phyloP scores from a whole-genome alignment of 2,797 vertebrate species.

The Tadarida brasiliensis region DNA sequence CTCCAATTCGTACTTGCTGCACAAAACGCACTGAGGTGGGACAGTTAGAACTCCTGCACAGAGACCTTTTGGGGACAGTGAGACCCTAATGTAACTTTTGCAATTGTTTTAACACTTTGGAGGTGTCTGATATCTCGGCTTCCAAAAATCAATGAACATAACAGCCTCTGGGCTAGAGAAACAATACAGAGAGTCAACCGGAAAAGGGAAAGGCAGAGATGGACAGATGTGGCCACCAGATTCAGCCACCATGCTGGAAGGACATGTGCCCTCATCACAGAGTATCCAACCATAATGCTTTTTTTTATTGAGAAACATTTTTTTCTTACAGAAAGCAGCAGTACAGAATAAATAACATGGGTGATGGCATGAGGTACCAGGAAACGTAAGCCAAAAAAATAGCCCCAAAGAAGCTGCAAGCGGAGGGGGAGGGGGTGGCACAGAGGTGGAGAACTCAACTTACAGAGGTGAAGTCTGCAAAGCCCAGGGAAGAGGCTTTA shows the following conservation, averaged over 20 bases:
- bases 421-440: slow-evolving; percentile 79
- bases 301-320: slow-evolving; percentile 82
- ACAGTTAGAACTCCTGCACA: slow-evolving; percentile 11
- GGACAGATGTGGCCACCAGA: background rate
- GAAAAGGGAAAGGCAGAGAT: slow-evolving; percentile 56
- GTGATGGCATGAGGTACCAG: slow-evolving; percentile 76
- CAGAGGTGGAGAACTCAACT: slow-evolving; percentile 92
- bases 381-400: slow-evolving; percentile 72
- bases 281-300: slow-evolving; percentile 68
- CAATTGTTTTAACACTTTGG: background rate
- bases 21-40: slow-evolving; percentile 18
- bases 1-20: background rate
- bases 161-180: slow-evolving; percentile 75
- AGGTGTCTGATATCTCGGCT: slow-evolving; percentile 66
- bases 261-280: slow-evolving; percentile 75
- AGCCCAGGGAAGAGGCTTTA: slow-evolving; percentile 93
- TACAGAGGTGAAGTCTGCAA: slow-evolving; percentile 97
- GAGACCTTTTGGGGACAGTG: slow-evolving; percentile 32
- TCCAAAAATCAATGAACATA: slow-evolving; percentile 67
- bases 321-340: slow-evolving; percentile 85
- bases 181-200: slow-evolving; percentile 54
- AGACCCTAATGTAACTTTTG: slow-evolving; percentile 13
- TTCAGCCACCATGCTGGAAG: slow-evolving; percentile 74
- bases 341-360: slow-evolving; percentile 80
- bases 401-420: slow-evolving; percentile 83